A percentile compares a stretch with the other conserved stretches of the same genome.
phyloP scores from a whole-genome alignment of 2,113 vertebrate species.

The Piprites chloris region DNA sequence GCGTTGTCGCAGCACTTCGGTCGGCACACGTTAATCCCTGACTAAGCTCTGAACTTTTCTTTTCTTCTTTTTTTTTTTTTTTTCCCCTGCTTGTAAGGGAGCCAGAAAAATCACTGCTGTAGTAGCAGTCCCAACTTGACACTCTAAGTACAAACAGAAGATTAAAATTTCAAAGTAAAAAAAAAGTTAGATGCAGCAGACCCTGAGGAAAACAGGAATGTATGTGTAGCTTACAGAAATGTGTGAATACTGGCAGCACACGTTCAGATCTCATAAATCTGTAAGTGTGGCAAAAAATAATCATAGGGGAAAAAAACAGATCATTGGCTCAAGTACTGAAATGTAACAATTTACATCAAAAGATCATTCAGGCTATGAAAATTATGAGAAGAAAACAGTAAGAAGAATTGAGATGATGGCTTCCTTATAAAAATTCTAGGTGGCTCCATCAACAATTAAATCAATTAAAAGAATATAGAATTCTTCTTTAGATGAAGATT shows the following conservation, averaged over 20 bases:
- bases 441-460: neutral
- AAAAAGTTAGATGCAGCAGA: neutral
- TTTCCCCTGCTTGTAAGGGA: neutral
- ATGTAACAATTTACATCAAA: neutral
- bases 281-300: neutral
- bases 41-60: neutral
- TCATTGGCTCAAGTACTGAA: neutral
- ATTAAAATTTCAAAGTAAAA: neutral
- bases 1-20: neutral
- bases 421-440: neutral
- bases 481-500: neutral
- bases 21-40: neutral
- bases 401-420: neutral
- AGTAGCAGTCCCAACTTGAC: neutral
- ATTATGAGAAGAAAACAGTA: neutral
- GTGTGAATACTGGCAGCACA: neutral
- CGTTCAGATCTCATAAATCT: neutral
- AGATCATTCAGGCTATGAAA: neutral
- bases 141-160: neutral
- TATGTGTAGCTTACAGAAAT: neutral
- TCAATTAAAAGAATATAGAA: neutral
- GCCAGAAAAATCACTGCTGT: neutral
- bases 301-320: fast-evolving
- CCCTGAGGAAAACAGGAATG: neutral
- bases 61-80: no score